phyloP scores from a whole-genome alignment of 2,797 vertebrate species.

The Poeciliopsis paucimaculata region DNA sequence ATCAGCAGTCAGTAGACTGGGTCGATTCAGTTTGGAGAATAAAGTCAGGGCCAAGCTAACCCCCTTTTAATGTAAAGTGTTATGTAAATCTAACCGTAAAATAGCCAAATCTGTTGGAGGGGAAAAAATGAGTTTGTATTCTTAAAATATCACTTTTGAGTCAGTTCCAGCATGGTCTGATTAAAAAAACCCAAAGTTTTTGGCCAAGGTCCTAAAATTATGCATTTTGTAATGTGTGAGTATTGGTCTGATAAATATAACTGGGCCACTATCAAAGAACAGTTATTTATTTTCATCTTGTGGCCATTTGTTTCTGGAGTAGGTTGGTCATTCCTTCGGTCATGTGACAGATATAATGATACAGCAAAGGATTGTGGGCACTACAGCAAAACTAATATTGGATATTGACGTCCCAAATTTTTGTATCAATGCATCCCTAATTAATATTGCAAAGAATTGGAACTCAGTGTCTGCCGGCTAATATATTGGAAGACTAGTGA shows the following conservation, averaged over 20 bases:
- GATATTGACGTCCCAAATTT: too few relatives aligned
- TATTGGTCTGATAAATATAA: too few relatives aligned
- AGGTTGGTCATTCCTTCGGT: too few relatives aligned
- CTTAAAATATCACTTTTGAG: background rate
- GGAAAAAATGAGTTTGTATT: background rate
- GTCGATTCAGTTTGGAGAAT: background rate
- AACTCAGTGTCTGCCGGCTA: background rate
- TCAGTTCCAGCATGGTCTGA: background rate
- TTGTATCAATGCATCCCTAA: too few relatives aligned
- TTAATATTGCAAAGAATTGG: background rate
- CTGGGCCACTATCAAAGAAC: too few relatives aligned
- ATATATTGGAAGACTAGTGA: background rate
- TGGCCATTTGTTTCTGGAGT: too few relatives aligned
- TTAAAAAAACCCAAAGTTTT: background rate
- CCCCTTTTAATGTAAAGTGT: background rate
- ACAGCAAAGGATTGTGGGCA: too few relatives aligned
- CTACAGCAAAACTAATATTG: too few relatives aligned
- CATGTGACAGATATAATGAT: too few relatives aligned
- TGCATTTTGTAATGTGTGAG: too few relatives aligned
- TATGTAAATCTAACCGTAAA: background rate
- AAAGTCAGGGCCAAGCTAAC: background rate
- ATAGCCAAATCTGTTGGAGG: background rate
- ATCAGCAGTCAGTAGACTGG: background rate
- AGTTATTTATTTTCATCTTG: too few relatives aligned
- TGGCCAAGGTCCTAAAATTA: background rate